phyloP scores from a whole-genome alignment of 2,113 vertebrate genomes.

The Albula goreensis region DNA sequence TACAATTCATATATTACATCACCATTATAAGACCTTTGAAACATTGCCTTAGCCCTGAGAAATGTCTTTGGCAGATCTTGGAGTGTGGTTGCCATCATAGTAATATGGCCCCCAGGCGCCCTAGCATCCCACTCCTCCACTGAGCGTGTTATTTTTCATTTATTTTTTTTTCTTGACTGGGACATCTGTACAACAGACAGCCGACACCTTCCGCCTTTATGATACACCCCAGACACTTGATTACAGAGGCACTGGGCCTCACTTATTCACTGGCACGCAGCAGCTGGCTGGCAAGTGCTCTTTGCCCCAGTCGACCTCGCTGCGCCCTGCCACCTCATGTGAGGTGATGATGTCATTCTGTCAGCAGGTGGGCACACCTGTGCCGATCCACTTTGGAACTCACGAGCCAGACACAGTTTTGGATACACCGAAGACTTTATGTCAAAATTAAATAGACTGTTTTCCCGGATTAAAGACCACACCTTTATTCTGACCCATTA shows the following conservation, averaged over 20 bases:
- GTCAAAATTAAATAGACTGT: not conserved
- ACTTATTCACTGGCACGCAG: constrained; percentile 3
- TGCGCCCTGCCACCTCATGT: not conserved
- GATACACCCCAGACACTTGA: not conserved
- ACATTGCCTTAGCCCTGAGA: too few relatives aligned
- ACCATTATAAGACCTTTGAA: too few relatives aligned
- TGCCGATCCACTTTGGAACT: not conserved
- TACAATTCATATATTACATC: too few relatives aligned
- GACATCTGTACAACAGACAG: not conserved
- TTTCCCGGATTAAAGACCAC: too few relatives aligned
- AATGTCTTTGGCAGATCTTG: too few relatives aligned
- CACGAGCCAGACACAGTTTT: not conserved
- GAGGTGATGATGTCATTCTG: not conserved
- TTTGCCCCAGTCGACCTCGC: not conserved
- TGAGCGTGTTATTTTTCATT: too few relatives aligned
- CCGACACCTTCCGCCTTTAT: not conserved
- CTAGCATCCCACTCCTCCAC: not conserved
- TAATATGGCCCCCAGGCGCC: too few relatives aligned
- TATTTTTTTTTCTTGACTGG: not conserved
- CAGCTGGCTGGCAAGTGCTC: not conserved
- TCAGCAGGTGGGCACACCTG: not conserved
- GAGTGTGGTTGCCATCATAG: too few relatives aligned
- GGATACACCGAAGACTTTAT: not conserved
- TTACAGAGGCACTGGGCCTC: not conserved
- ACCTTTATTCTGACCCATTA: too few relatives aligned